These are phyloP conservation scores for Pycnonotus jocosus DNA, from an alignment of 2,113 vertebrate genomes.

Conservation along the genomic window DNA sequence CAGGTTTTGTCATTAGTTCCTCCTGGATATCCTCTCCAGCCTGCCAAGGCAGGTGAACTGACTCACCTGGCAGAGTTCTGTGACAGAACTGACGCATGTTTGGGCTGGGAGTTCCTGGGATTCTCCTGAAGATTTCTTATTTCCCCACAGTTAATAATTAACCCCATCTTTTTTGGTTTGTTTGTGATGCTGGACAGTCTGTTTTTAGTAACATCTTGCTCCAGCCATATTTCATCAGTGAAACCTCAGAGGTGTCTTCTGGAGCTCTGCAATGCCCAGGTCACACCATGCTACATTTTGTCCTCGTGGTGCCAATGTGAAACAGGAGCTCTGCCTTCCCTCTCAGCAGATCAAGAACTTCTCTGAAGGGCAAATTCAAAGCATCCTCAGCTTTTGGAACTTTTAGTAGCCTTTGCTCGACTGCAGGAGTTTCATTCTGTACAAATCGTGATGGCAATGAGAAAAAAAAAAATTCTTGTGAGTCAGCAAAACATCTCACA, in stretches of 20 bases:
- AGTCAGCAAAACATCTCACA: not conserved
- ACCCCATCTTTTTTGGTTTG: not conserved
- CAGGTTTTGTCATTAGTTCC: constrained; percentile 6
- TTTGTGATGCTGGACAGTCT: not conserved
- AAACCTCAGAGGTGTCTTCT: not conserved
- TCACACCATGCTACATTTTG: not conserved
- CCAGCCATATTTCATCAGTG: not conserved
- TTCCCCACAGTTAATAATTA: not conserved
- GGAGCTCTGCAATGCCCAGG: not conserved
- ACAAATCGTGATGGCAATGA: rapidly evolving
- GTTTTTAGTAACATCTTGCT: not conserved
- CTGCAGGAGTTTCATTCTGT: not conserved
- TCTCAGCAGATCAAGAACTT: not conserved
- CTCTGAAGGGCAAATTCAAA: constrained; percentile 45
- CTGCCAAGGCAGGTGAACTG: constrained; percentile 11
- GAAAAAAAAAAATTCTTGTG: not conserved
- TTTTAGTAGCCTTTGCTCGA: not conserved
- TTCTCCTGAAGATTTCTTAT: not conserved
- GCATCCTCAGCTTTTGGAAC: not conserved
- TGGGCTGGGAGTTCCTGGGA: constrained; percentile 29
- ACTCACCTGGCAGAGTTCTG: not conserved
- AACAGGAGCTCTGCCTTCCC: constrained; percentile 16
- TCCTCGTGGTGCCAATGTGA: not conserved
- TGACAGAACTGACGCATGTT: not conserved
- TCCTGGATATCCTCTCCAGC: constrained; percentile 32